Conservation (phyloP, 2,797 vertebrate species). For the Xenentodon cancila region DNA sequence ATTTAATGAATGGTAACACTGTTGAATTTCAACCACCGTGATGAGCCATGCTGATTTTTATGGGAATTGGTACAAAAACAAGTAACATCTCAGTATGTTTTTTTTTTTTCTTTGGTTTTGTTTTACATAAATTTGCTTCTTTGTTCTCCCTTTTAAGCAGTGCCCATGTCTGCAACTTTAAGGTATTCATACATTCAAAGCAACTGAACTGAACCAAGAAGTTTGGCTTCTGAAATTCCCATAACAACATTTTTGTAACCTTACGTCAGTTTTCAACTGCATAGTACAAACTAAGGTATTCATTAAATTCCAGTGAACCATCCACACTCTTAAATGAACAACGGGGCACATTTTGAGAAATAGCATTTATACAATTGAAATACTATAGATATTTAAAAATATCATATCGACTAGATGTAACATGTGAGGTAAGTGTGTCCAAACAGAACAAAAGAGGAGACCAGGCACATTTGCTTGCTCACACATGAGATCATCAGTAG, state of each 20-base stretch:
- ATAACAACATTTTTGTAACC: slow-evolving; percentile 48
- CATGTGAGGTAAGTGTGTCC: slow-evolving; percentile 6
- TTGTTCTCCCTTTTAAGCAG: too few species aligned
- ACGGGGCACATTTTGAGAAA: not conserved
- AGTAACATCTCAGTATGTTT: not conserved
- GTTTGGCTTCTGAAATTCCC: slow-evolving; percentile 25
- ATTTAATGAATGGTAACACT: slow-evolving; percentile 61
- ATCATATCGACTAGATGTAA: not conserved
- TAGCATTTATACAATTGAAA: not conserved
- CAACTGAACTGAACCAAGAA: slow-evolving; percentile 22
- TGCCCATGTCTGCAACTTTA: not conserved
- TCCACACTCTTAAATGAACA: slow-evolving; percentile 5
- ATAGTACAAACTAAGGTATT: slow-evolving; percentile 40
- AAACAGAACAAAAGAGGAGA: not conserved
- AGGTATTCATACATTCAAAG: slow-evolving; percentile 33
- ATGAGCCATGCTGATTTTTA: too few species aligned
- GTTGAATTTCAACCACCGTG: not conserved
- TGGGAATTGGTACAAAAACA: slow-evolving; percentile 17
- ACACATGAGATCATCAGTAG: too few species aligned
- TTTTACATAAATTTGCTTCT: too few species aligned
- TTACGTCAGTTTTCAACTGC: slow-evolving; percentile 55
- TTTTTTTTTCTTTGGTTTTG: too few species aligned
- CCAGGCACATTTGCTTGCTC: too few species aligned
- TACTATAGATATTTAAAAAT: not conserved
- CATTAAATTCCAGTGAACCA: slow-evolving; percentile 27